A percentile compares a stretch with the other conserved stretches of the same genome.
Evolutionary conservation across 1,140 invertebrate species (phyloP).

Genomic region (Trichonephila inaurata): DNA sequence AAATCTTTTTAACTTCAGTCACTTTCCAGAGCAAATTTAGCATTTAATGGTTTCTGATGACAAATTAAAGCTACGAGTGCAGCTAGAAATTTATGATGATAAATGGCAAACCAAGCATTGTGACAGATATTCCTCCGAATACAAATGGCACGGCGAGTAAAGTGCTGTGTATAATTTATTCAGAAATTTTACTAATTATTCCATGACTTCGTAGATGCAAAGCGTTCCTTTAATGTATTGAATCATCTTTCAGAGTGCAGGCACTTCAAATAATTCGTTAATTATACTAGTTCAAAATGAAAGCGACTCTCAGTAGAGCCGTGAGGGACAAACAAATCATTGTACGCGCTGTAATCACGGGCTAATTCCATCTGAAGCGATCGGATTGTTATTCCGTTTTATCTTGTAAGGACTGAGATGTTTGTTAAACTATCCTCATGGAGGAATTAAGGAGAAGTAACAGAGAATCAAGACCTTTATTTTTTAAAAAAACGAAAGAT

Average conservation of each 20-base stretch:
- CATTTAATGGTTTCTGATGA: constrained; percentile 38
- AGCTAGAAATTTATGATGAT: constrained; percentile 19
- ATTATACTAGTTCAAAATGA: constrained; percentile 9
- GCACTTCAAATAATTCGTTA: constrained; percentile 27
- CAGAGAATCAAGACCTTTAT: too few species aligned
- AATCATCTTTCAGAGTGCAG: neutral
- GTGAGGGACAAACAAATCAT: neutral
- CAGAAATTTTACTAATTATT: constrained; percentile 53
- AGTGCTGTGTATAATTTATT: constrained; percentile 38
- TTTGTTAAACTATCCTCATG: too few species aligned
- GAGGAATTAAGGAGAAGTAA: too few species aligned
- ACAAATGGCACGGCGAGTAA: constrained; percentile 11
- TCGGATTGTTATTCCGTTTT: too few species aligned
- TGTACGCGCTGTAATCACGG: neutral
- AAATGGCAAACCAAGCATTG: neutral
- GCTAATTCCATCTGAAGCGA: neutral
- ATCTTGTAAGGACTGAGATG: too few species aligned
- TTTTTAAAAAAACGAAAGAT: too few species aligned
- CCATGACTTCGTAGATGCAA: constrained; percentile 21
- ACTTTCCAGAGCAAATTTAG: constrained; percentile 15
- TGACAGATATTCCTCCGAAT: constrained; percentile 25
- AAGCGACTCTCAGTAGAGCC: neutral
- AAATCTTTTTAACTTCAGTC: constrained; percentile 24
- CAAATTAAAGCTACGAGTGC: constrained; percentile 21
- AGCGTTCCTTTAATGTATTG: constrained; percentile 29